A percentile compares a stretch with the other conserved stretches of the same genome.
Evolutionary conservation across 2,113 vertebrate species (phyloP).

Genomic region (Chloropsis hardwickii): DNA sequence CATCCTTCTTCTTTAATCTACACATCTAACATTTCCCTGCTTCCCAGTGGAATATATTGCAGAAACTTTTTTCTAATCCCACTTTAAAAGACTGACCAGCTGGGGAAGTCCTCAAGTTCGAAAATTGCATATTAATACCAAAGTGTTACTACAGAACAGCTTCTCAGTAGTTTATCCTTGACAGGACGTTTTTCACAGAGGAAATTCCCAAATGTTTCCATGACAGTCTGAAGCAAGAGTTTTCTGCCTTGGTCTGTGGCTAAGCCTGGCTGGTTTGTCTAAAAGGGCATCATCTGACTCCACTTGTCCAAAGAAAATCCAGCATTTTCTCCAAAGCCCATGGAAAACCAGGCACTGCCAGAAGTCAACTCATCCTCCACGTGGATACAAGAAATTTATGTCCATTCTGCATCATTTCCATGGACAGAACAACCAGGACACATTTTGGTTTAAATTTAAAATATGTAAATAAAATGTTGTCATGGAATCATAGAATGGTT

Average conservation of each 20-base stretch:
- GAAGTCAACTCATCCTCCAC: background rate
- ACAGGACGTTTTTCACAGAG: background rate
- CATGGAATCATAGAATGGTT: background rate
- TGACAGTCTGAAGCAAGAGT: background rate
- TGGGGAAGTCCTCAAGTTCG: background rate
- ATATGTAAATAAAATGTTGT: background rate
- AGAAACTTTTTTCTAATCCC: background rate
- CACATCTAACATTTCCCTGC: background rate
- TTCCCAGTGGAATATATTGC: background rate
- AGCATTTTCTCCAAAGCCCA: background rate
- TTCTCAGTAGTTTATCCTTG: background rate
- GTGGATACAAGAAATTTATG: background rate
- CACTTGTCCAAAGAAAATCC: background rate
- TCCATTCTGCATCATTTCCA: background rate
- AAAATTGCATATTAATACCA: background rate
- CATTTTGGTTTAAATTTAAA: background rate
- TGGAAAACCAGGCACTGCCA: background rate
- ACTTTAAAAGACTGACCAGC: background rate
- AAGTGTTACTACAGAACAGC: background rate
- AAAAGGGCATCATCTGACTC: background rate
- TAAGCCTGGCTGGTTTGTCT: background rate
- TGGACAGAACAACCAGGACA: background rate
- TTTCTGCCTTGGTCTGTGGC: background rate
- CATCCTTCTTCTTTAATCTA: background rate
- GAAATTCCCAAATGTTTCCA: background rate